These are phyloP conservation scores for Hyposmocoma kahamanoa DNA, from an alignment of 1,140 invertebrate species.

Conservation along the genomic window DNA sequence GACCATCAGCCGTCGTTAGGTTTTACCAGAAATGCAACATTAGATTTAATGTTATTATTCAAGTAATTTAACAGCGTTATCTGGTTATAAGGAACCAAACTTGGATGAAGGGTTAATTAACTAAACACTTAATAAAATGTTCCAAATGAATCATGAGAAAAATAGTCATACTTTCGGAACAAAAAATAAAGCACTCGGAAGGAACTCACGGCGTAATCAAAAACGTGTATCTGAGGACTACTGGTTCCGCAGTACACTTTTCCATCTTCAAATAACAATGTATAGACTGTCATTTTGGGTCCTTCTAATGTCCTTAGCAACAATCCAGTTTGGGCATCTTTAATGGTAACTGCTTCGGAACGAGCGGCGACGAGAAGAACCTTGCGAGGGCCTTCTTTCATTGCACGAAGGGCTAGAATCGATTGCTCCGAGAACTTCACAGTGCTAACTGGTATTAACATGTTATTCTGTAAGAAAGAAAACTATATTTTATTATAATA, in stretches of 20 bases:
- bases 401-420: constrained; percentile 78
- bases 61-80: too few species aligned
- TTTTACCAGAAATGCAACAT: too few species aligned
- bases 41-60: too few species aligned
- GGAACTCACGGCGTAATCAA: constrained; percentile 80
- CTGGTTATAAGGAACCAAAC: too few species aligned
- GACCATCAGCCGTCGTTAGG: too few species aligned
- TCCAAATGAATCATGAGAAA: too few species aligned
- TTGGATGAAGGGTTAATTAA: too few species aligned
- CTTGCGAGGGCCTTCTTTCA: constrained; percentile 78
- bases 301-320: constrained; percentile 76
- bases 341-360: constrained; percentile 77
- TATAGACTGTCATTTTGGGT: constrained; percentile 79
- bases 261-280: constrained; percentile 76
- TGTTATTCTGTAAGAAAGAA: constrained; percentile 66
- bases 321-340: constrained; percentile 78
- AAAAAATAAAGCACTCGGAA: too few species aligned
- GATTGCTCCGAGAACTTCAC: constrained; percentile 76
- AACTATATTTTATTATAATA: neutral
- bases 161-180: too few species aligned
- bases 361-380: constrained; percentile 80
- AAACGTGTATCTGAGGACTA: constrained; percentile 77
- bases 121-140: too few species aligned
- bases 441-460: constrained; percentile 71
- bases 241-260: constrained; percentile 81